A percentile compares a stretch with the other conserved stretches of the same genome.
phyloP scores from a whole-genome alignment of 2,888 invertebrate genomes.

The Ennomos erosarius region DNA sequence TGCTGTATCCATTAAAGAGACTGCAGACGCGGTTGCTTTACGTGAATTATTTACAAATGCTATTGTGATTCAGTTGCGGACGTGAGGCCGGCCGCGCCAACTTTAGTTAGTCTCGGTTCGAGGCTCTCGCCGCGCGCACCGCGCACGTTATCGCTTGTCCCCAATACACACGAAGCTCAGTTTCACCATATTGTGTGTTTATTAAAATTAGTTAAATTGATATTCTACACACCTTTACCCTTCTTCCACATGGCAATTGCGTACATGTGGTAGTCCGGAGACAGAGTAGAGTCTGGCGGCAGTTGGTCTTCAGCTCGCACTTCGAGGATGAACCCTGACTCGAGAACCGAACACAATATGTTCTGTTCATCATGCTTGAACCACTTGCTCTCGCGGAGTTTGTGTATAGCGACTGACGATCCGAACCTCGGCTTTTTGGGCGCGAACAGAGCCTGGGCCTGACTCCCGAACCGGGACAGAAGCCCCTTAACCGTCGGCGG shows the following conservation, averaged over 20 bases:
- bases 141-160: slow-evolving; percentile 58
- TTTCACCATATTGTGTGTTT: slow-evolving; percentile 30
- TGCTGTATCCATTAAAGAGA: slow-evolving; percentile 51
- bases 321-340: slow-evolving; percentile 90
- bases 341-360: slow-evolving; percentile 89
- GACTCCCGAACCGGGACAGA: slow-evolving; percentile 83
- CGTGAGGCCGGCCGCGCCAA: slow-evolving; percentile 64
- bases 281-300: slow-evolving; percentile 74
- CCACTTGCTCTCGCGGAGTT: slow-evolving; percentile 90
- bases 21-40: slow-evolving; percentile 40
- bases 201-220: slow-evolving; percentile 20
- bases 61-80: slow-evolving; percentile 59
- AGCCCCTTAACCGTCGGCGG: slow-evolving; percentile 81
- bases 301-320: slow-evolving; percentile 81
- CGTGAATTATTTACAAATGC: slow-evolving; percentile 72
- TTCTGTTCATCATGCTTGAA: slow-evolving; percentile 89
- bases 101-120: slow-evolving; percentile 61
- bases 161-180: slow-evolving; percentile 43
- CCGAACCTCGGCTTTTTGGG: slow-evolving; percentile 84
- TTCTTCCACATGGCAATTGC: slow-evolving; percentile 90
- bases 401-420: slow-evolving; percentile 89
- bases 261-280: slow-evolving; percentile 86
- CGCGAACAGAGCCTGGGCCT: slow-evolving; percentile 82
- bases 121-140: slow-evolving; percentile 52
- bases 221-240: slow-evolving; percentile 86